Base-by-base conservation (phyloP, 1,140 invertebrate genomes). In the Drosophila oshimai region DNA sequence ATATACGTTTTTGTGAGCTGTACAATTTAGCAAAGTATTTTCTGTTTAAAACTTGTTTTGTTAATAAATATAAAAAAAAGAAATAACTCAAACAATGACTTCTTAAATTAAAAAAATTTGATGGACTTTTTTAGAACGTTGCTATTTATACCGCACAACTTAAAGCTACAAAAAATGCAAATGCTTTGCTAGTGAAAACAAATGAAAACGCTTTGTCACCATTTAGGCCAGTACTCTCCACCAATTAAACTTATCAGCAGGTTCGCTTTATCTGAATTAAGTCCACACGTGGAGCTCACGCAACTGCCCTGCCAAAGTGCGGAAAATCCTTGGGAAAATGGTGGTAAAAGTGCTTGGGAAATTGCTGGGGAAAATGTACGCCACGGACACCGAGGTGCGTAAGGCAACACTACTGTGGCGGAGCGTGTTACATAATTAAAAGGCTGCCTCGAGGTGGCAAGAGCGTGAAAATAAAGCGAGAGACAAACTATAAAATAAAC, bases 401-500 rank as follows among this genome's bases (percentile, higher is more conserved):
- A 79, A 68, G 75, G 46, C 61, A 80, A 86, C 80, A 86, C 80
- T 70, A 54, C 50, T 24, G n/a, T 41, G 58, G 28, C 13, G 26
- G 58, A 71, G 71, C 70, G 71, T 84, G 80, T 68, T 84, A 73
- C 61, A 86, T 84, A 84, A 84, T 84, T 86, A 84, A 84, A 77
- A 64, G 42, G 55, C 36, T 47, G 39, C 26, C 50, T 51, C 47
- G 33, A 46, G 34, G 29, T 58, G 74, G 45, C 53, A 60, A 62
- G 54, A 74, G 47, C 41, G 76, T 71, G 72, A 72, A 51, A 72
- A 61, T 55, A 80, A 55, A 61, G 75, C 67, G 57, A 75, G 57
- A 84, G 80, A 84, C 67, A 86, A 84, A 84, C 80, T 84, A 84
- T 80, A 75, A 86, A 84, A 84, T 79, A 71, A 84, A 84, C 49